A percentile compares a stretch with the other conserved stretches of the same genome.
phyloP scores from a whole-genome alignment of 2,888 invertebrate genomes.

The Xestoiulus laeticollis region DNA sequence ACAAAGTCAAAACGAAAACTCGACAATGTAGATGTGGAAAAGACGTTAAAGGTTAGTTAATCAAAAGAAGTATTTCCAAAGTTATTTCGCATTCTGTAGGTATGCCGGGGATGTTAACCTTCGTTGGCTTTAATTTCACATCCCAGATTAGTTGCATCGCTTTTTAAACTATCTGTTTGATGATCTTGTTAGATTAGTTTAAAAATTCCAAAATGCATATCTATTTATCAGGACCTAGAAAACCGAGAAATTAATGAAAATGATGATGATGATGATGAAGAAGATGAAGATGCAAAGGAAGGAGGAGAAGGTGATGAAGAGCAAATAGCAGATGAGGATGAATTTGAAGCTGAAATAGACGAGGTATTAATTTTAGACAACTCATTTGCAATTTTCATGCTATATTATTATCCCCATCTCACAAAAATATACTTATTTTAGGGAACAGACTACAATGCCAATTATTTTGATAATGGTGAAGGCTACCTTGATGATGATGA shows the following conservation, averaged over 20 bases:
- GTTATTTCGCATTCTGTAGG: background rate
- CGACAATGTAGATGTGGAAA: no score
- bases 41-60: background rate
- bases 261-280: background rate
- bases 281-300: background rate
- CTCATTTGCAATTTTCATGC: background rate
- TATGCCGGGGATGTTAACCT: background rate
- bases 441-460: constrained; percentile 58
- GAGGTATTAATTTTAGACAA: background rate
- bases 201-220: background rate
- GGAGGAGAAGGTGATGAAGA: background rate
- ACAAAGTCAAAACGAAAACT: background rate
- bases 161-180: no score
- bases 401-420: background rate
- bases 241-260: constrained; percentile 1
- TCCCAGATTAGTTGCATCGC: no score
- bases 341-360: background rate
- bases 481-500: constrained; percentile 58
- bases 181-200: background rate
- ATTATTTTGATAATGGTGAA: constrained; percentile 59
- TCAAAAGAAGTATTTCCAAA: background rate
- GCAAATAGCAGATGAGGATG: constrained; percentile 1
- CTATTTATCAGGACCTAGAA: background rate
- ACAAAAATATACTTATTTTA: constrained; percentile 51
- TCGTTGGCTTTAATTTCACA: background rate